Conservation (phyloP, 2,888 invertebrate species). For the Sphaeridia pumilis region DNA sequence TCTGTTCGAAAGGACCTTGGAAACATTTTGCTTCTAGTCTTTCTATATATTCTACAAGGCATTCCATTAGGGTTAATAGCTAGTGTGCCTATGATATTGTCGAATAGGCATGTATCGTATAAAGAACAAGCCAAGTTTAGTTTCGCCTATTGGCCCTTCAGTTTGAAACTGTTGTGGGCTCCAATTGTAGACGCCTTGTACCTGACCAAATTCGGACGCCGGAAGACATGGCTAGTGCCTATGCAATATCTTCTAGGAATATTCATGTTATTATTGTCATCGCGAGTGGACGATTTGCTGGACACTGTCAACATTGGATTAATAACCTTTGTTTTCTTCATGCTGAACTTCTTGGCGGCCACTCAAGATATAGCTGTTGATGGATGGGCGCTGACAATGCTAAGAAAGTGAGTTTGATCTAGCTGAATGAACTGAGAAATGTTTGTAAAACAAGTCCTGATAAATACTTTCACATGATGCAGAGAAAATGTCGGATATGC, state of each 20-base stretch:
- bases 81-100: constrained; percentile 89
- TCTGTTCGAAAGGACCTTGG: constrained; percentile 52
- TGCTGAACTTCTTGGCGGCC: constrained; percentile 89
- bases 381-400: constrained; percentile 99
- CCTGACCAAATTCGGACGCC: constrained; percentile 67
- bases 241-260: constrained; percentile 80
- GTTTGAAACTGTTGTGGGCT: constrained; percentile 91
- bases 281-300: constrained; percentile 61
- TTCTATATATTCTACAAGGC: constrained; percentile 88
- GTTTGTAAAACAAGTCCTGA: neutral
- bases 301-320: constrained; percentile 56
- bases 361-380: constrained; percentile 99
- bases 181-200: constrained; percentile 93
- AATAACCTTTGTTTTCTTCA: constrained; percentile 76
- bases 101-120: constrained; percentile 83
- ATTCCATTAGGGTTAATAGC: constrained; percentile 88
- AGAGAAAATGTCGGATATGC: constrained; percentile 94
- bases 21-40: constrained; percentile 75
- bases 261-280: constrained; percentile 79
- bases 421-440: neutral
- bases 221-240: constrained; percentile 93
- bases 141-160: constrained; percentile 47
- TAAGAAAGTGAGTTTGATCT: constrained; percentile 56
- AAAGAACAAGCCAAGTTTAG: constrained; percentile 66
- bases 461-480: constrained; percentile 37